A percentile compares a stretch with the other conserved stretches of the same genome.
Evolutionary conservation across 2,113 vertebrate species (phyloP).

Genomic region (Melanerpes aurifrons): DNA sequence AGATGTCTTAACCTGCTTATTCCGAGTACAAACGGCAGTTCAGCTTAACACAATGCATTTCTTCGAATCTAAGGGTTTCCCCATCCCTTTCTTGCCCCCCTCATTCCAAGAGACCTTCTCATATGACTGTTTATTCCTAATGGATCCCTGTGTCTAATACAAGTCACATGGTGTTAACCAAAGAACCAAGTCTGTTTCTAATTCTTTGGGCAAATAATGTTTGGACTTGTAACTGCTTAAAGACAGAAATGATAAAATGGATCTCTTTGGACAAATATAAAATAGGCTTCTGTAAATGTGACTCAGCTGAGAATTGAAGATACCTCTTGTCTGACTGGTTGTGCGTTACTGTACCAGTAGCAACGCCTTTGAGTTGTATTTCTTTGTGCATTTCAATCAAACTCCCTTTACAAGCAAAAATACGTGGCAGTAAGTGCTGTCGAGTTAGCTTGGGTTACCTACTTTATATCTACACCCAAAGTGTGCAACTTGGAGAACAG

Average conservation of each 20-base stretch:
- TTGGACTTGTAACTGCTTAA: conserved; percentile 29
- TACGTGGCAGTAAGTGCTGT: neutral
- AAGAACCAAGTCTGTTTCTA: conserved; percentile 59
- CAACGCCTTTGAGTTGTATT: conserved; percentile 41
- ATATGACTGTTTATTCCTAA: conserved; percentile 25
- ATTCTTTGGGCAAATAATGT: conserved; percentile 26
- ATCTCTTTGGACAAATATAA: conserved; percentile 28
- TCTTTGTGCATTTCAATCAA: conserved; percentile 47
- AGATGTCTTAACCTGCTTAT: conserved; percentile 78
- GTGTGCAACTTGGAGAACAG: conserved; percentile 13
- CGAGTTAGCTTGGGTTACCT: neutral
- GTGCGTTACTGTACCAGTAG: neutral
- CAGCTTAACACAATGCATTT: conserved; percentile 59
- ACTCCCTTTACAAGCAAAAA: conserved; percentile 31
- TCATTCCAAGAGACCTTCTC: conserved; percentile 13
- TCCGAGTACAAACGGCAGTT: conserved; percentile 51
- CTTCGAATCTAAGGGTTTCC: conserved; percentile 38
- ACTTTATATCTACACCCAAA: neutral
- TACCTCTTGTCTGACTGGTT: conserved; percentile 57
- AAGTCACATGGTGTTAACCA: conserved; percentile 45
- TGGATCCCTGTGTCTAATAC: conserved; percentile 38
- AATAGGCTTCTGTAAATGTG: conserved; percentile 33
- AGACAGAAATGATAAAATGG: neutral
- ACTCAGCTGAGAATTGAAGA: conserved; percentile 25
- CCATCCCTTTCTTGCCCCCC: neutral